These are phyloP conservation scores for Heliconius charithonia DNA, from an alignment of 2,888 invertebrate genomes.

Conservation along the genomic window DNA sequence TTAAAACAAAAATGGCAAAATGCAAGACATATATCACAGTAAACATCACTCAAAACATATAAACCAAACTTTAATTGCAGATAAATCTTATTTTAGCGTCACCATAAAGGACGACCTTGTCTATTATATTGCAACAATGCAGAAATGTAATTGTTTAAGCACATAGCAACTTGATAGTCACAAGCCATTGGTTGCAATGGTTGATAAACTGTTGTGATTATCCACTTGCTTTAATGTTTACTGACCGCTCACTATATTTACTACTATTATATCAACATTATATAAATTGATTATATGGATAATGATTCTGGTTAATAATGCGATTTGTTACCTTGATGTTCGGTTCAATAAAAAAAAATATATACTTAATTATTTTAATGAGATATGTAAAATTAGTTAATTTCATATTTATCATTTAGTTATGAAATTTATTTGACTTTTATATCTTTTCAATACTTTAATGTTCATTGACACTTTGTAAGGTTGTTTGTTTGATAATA, in stretches of 20 bases:
- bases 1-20: neutral
- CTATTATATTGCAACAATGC: conserved; percentile 23
- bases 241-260: conserved; percentile 9
- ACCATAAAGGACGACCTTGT: conserved; percentile 26
- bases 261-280: conserved; percentile 21
- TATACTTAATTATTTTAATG: neutral
- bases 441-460: neutral
- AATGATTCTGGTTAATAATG: conserved; percentile 16
- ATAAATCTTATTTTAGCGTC: conserved; percentile 14
- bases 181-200: conserved; percentile 43
- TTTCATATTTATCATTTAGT: neutral
- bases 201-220: conserved; percentile 41
- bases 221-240: conserved; percentile 31
- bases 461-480: neutral
- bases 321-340: neutral
- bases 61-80: neutral
- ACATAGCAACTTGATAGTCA: conserved; percentile 47
- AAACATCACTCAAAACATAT: neutral
- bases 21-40: neutral
- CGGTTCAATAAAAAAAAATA: neutral
- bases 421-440: neutral
- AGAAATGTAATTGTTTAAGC: conserved; percentile 31
- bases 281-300: conserved; percentile 7
- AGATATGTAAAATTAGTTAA: neutral
- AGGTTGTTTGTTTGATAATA: neutral